phyloP scores from a whole-genome alignment of 2,113 vertebrate genomes.

The Mus spicilegus region DNA sequence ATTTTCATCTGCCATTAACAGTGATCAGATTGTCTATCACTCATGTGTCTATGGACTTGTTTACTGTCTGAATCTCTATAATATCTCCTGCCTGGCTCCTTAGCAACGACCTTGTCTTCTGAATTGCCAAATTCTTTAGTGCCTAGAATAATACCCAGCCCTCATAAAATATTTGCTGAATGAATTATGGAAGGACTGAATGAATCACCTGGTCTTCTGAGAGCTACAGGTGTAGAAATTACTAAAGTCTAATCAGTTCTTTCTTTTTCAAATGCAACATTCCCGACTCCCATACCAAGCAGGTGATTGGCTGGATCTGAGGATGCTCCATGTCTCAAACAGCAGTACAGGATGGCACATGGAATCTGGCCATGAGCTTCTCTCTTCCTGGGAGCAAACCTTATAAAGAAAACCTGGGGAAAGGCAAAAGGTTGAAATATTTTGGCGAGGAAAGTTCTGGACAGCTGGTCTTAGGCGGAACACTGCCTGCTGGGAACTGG shows the following conservation, averaged over 20 bases:
- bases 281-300: background rate
- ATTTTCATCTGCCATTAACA: background rate
- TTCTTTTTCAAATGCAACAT: slow-evolving; percentile 11
- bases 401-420: background rate
- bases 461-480: background rate
- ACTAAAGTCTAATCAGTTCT: slow-evolving; percentile 63
- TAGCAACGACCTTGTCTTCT: background rate
- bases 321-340: background rate
- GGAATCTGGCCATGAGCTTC: background rate
- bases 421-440: background rate
- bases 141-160: slow-evolving; percentile 17
- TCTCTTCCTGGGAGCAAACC: background rate
- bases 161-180: background rate
- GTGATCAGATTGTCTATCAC: background rate
- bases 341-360: fast-evolving
- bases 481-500: background rate
- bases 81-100: background rate
- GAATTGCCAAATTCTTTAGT: background rate
- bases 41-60: background rate
- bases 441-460: background rate
- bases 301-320: background rate
- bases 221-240: slow-evolving; percentile 40
- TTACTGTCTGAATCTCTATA: background rate
- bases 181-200: background rate
- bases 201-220: slow-evolving; percentile 4